phyloP scores from a whole-genome alignment of 2,888 invertebrate genomes.

The Andrena dorsata region DNA sequence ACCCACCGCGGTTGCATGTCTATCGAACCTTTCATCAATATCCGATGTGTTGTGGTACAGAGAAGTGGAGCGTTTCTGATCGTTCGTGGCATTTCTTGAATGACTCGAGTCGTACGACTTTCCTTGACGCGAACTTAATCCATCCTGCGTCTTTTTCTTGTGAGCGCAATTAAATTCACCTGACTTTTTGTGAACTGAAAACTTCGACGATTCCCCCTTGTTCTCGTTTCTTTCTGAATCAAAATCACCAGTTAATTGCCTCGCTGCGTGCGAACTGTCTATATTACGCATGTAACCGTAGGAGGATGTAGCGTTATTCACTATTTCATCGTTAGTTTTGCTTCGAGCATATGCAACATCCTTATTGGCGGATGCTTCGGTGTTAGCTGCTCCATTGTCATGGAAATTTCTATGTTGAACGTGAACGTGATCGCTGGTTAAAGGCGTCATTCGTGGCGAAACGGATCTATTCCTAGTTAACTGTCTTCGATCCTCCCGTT shows the following conservation, averaged over 20 bases:
- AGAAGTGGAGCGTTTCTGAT: conserved; percentile 34
- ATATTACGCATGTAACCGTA: conserved; percentile 46
- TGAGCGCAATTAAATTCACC: conserved; percentile 43
- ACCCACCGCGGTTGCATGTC: conserved; percentile 20
- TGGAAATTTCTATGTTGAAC: conserved; percentile 75
- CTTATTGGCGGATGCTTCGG: conserved; percentile 68
- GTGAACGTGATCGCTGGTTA: conserved; percentile 80
- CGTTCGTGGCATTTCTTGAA: conserved; percentile 27
- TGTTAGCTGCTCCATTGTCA: conserved; percentile 45
- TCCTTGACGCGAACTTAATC: conserved; percentile 31
- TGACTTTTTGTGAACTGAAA: conserved; percentile 47
- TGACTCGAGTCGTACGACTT: conserved; percentile 33
- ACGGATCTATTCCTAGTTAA: conserved; percentile 63
- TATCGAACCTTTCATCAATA: conserved; percentile 33
- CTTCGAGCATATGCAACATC: conserved; percentile 75
- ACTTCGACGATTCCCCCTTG: conserved; percentile 50
- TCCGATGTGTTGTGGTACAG: conserved; percentile 45
- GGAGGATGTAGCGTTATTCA: conserved; percentile 9
- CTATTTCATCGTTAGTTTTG: conserved; percentile 72
- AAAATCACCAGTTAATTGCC: conserved; percentile 43
- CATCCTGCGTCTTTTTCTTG: conserved; percentile 49
- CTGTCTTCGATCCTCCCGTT: conserved; percentile 90
- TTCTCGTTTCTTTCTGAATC: conserved; percentile 41
- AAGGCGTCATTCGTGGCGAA: conserved; percentile 73
- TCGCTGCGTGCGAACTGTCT: conserved; percentile 40